Percentiles rank a stretch among this genome's conserved stretches.
Conservation (phyloP, 2,797 vertebrate genomes). For the Numenius phaeopus region DNA sequence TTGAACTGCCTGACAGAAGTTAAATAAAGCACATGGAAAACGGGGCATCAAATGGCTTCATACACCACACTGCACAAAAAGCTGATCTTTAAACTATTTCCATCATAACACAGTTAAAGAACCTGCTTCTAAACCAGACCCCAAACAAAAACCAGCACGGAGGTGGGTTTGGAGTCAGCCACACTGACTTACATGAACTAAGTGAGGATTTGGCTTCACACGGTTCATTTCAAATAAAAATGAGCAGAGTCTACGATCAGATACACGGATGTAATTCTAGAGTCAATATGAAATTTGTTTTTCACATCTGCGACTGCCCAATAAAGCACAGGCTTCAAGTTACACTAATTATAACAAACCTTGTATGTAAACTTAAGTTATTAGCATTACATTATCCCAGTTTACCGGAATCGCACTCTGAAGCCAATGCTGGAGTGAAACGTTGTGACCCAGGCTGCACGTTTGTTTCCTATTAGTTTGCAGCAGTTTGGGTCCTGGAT, state of each 20-base stretch:
- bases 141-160: background rate
- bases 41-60: background rate
- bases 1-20: background rate
- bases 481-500: too few relatives aligned
- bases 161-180: background rate
- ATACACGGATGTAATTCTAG: background rate
- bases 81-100: background rate
- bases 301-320: background rate
- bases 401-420: background rate
- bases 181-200: background rate
- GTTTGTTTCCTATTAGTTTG: background rate
- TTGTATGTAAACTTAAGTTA: background rate
- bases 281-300: background rate
- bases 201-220: background rate
- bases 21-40: background rate
- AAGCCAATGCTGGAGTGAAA: background rate
- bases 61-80: background rate
- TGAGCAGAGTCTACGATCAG: background rate
- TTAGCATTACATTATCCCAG: background rate
- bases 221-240: background rate
- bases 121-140: background rate
- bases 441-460: background rate
- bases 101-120: background rate
- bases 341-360: background rate
- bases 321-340: background rate